Evolutionary conservation across 1,140 invertebrate species (phyloP), one percentile per base, ranked within the genome.

Genomic region (Epicauta chinensis): DNA sequence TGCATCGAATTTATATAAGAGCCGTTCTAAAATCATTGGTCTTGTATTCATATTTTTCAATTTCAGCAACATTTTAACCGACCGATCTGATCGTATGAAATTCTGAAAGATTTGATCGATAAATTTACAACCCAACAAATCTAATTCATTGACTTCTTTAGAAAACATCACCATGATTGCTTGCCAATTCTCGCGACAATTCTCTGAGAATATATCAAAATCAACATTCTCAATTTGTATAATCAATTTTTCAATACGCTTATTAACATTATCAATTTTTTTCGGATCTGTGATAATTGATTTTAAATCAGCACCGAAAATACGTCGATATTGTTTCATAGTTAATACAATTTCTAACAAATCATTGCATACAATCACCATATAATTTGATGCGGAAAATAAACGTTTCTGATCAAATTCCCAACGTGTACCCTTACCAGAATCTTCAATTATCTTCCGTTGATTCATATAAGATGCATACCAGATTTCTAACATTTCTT

Each of bases 51-150:
- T 81, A 50, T 83, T 77, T 57, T 88, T 81, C 55, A 93, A 87
- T 66, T 88, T 91, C 10, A 87, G 67, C 0, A 96, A 73, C 64
- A 91, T 81, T 32, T 86, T 77, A 30, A 93, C 73, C 0, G 89
- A 89, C 39, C 83, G 79, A 67, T 92, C 86, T 0, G 91, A 84
- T 17, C 81, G 89, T 36, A 86, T 82, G 34, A 71, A 65, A 49
- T 81, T 81, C 45, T 79, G 81, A 64, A 96, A 94, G 51, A 87
- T 89, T 58, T 89, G 80, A 67, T 93, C 87, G 39, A 94, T 91
- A 54, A 93, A 91, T 49, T 76, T 78, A 60, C 85, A 84, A 0
- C 89, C 87, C 64, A 93, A 86, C n/a, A 79, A 76, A 66, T 95
- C 91, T 2, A 94, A 75, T 52, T 75, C 73, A 4, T 71, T 65